Percentiles rank a stretch among this genome's conserved stretches.
Conservation (phyloP, 2,113 vertebrate genomes). For the Platycercus adscitus region DNA sequence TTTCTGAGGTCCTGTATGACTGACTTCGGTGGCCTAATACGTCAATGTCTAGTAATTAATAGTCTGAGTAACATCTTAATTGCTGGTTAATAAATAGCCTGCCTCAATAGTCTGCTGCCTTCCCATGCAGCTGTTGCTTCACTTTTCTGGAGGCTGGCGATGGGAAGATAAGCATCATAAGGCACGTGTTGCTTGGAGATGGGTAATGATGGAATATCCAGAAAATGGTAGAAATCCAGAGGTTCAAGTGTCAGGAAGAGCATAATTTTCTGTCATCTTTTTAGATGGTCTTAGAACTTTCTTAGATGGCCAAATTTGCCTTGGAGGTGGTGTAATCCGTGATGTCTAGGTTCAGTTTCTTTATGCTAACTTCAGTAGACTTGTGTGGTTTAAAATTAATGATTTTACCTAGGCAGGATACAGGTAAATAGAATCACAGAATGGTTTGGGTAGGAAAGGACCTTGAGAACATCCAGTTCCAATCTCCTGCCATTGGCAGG, state of each 20-base stretch:
- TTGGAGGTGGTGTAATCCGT: not conserved
- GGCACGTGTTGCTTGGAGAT: not conserved
- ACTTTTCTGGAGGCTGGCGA: not conserved
- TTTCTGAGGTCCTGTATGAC: not conserved
- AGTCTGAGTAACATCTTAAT: not conserved
- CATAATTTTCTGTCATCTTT: not conserved
- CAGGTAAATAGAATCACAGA: not conserved
- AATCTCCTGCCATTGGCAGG: not conserved
- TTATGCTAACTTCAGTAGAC: not conserved
- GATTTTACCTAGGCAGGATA: not conserved
- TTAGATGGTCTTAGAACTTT: not conserved
- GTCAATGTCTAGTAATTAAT: not conserved
- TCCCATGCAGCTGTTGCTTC: fast-evolving
- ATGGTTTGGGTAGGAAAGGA: not conserved
- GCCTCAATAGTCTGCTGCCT: not conserved
- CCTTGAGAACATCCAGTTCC: not conserved
- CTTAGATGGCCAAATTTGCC: not conserved
- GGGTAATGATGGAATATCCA: not conserved
- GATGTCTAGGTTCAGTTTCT: not conserved
- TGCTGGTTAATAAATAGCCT: not conserved
- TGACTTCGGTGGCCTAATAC: not conserved
- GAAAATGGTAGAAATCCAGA: not conserved
- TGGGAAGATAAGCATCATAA: not conserved
- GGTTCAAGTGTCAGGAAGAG: not conserved
- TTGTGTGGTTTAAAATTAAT: not conserved